Percentiles rank a stretch among this genome's conserved stretches.
Conservation (phyloP, 2,113 vertebrate genomes). For the Brachyistius frenatus region DNA sequence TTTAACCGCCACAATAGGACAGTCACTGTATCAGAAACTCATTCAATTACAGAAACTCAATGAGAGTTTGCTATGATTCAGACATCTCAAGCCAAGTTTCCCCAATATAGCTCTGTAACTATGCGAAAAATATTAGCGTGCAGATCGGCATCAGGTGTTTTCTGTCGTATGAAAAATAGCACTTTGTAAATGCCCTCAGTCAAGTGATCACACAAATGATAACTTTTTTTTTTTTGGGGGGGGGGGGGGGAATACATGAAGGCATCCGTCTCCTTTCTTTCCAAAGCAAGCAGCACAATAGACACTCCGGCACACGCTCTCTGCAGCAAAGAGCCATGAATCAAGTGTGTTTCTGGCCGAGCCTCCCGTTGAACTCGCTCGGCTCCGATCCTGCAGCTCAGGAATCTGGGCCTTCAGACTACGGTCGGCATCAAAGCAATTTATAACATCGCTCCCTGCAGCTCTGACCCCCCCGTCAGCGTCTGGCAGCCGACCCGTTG, state of each 20-base stretch:
- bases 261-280: slow-evolving; percentile 34
- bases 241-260: background rate
- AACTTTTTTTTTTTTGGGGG: background rate
- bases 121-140: too few species aligned
- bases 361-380: slow-evolving; percentile 58
- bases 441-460: slow-evolving; percentile 76
- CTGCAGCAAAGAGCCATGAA: slow-evolving; percentile 65
- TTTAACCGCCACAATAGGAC: too few species aligned
- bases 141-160: too few species aligned
- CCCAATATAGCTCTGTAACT: background rate
- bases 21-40: background rate
- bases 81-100: too few species aligned
- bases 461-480: slow-evolving; percentile 68
- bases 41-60: slow-evolving; percentile 4
- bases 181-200: slow-evolving; percentile 25
- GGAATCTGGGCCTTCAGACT: slow-evolving; percentile 79
- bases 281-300: slow-evolving; percentile 40
- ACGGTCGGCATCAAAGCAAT: slow-evolving; percentile 81
- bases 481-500: slow-evolving; percentile 81
- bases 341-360: slow-evolving; percentile 70
- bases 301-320: slow-evolving; percentile 39
- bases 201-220: slow-evolving; percentile 37
- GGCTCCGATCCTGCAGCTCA: slow-evolving; percentile 60
- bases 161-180: slow-evolving; percentile 21
- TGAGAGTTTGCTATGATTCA: too few species aligned